A percentile compares a stretch with the other conserved stretches of the same genome.
Evolutionary conservation across 1,140 invertebrate genomes (phyloP).

Genomic region (Listronotus bonariensis): DNA sequence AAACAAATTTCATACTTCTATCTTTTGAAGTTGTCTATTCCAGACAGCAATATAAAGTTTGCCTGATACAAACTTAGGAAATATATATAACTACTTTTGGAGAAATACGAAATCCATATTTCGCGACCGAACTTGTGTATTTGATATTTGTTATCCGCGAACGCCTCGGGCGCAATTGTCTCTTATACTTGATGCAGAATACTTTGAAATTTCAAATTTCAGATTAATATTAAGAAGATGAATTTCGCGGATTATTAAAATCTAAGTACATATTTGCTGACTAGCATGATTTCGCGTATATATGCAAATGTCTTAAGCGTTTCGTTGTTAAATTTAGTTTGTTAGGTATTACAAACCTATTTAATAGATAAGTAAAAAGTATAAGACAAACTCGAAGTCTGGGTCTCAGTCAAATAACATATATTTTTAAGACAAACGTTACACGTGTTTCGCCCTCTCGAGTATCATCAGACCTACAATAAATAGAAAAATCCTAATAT

Average conservation of each 20-base stretch:
- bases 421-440: too few relatives aligned
- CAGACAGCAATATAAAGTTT: constrained; percentile 50
- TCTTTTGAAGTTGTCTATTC: constrained; percentile 46
- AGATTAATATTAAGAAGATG: constrained; percentile 33
- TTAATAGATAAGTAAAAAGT: too few relatives aligned
- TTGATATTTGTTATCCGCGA: constrained; percentile 49
- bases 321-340: too few relatives aligned
- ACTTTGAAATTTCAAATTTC: constrained; percentile 33
- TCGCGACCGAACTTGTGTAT: constrained; percentile 45
- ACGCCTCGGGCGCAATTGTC: constrained; percentile 40
- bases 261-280: constrained; percentile 29
- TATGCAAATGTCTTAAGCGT: too few relatives aligned
- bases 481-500: too few relatives aligned
- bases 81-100: constrained; percentile 46
- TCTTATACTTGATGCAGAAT: constrained; percentile 34
- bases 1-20: constrained; percentile 34
- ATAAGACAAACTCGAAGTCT: too few relatives aligned
- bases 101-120: constrained; percentile 48
- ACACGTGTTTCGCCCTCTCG: too few relatives aligned
- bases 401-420: too few relatives aligned
- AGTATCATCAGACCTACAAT: too few relatives aligned
- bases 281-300: constrained; percentile 4
- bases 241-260: constrained; percentile 30
- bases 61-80: constrained; percentile 48
- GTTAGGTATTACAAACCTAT: too few relatives aligned